Percentiles rank a stretch among this genome's conserved stretches.
Conservation (phyloP, 2,797 vertebrate genomes). For the Champsocephalus gunnari region DNA sequence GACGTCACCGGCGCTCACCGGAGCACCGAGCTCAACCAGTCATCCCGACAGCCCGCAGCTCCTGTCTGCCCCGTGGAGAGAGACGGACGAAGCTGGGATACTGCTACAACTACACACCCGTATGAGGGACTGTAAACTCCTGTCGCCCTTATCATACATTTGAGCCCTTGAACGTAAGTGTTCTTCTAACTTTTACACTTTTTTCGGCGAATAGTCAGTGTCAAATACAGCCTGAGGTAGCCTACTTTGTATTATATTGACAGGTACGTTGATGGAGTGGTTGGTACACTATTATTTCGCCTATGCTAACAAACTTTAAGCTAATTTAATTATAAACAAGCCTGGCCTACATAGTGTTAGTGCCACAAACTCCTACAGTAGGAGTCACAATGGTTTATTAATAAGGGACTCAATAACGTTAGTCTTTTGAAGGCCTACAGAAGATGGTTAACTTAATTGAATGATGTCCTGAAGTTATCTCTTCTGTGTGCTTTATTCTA, state of each 20-base stretch:
- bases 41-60: slow-evolving; percentile 15
- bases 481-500: background rate
- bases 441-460: background rate
- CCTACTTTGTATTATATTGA: background rate
- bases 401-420: slow-evolving; percentile 16
- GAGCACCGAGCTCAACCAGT: slow-evolving; percentile 54
- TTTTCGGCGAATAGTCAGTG: background rate
- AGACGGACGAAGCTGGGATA: slow-evolving; percentile 22
- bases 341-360: background rate
- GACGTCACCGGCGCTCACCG: slow-evolving; percentile 80
- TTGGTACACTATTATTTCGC: background rate
- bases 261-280: background rate
- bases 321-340: background rate
- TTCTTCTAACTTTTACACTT: slow-evolving; percentile 27
- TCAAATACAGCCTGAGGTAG: background rate
- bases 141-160: slow-evolving; percentile 7
- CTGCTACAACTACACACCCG: slow-evolving; percentile 28
- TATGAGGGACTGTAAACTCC: slow-evolving; percentile 44
- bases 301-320: background rate
- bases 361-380: slow-evolving; percentile 13
- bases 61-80: background rate
- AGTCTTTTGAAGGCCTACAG: background rate
- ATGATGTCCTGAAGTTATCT: background rate
- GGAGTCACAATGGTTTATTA: slow-evolving; percentile 4
- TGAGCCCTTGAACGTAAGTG: slow-evolving; percentile 64